Base-by-base conservation (phyloP, 2,888 invertebrate genomes). In the Choreutis nemorana region DNA sequence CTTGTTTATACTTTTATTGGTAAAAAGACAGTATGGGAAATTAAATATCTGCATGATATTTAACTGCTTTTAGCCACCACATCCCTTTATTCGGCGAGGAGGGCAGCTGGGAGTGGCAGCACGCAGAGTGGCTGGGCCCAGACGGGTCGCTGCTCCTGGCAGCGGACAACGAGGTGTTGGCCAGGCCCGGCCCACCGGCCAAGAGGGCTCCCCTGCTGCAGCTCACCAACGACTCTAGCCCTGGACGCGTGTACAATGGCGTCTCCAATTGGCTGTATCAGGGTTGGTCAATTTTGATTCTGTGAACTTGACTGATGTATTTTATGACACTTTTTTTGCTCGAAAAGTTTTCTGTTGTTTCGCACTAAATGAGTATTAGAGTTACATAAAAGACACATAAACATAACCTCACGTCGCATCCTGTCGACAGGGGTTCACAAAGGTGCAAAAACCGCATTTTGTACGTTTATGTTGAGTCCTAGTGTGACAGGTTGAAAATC, bases 221-320 rank as follows among this genome's bases (percentile, higher is more conserved):
- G 27, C 82, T 92, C 55, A 93, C 92, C 28, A 83, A 83, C 54
- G 88, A 89, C 28, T 91, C 91, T 16, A 71, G 83, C 41, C 87
- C 90, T n/a, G 90, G 90, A 32, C 73, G 87, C 32, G 81, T 96
- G 32, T 95, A 91, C 79, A 96, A 97, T 64, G 97, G 96, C 30
- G 86, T 97, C 16, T 91, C 96, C 10, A 97, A 97, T 65, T 97
- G 97, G 96, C 77, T 97, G 14, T 97, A 97, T 75, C 97, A 97
- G 86, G 94, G 94, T 92, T 24, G n/a, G 12, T n/a, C n/a, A n/a
- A n/a, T n/a, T n/a, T n/a, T n/a, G n/a, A n/a, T n/a, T n/a, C n/a
- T n/a, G n/a, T n/a, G n/a, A n/a, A n/a, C n/a, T n/a, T n/a, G n/a
- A n/a, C n/a, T n/a, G n/a, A n/a, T n/a, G n/a, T n/a, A n/a, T n/a